Percentiles rank a stretch among this genome's conserved stretches.
phyloP scores from a whole-genome alignment of 1,140 invertebrate species.

The Heliconius nattereri region DNA sequence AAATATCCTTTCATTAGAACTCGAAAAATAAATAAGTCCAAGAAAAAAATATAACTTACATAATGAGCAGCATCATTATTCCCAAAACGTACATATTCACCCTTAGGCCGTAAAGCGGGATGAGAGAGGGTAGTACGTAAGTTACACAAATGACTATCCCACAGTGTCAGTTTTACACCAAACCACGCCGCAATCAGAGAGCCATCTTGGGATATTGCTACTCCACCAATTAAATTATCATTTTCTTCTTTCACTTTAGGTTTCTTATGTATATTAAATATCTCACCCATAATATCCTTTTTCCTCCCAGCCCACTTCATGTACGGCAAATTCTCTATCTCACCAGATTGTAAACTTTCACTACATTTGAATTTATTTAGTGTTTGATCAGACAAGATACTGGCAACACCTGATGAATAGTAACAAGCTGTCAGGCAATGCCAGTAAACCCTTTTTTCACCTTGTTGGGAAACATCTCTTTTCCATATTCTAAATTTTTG shows the following conservation, averaged over 20 bases:
- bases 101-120: constrained; percentile 69
- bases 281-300: constrained; percentile 58
- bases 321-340: constrained; percentile 51
- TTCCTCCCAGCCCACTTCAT: constrained; percentile 43
- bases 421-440: constrained; percentile 70
- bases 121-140: constrained; percentile 70
- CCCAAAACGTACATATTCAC: constrained; percentile 71
- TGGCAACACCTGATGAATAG: constrained; percentile 66
- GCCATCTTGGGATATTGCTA: constrained; percentile 75
- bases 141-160: constrained; percentile 71
- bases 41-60: constrained; percentile 57
- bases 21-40: not conserved
- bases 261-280: constrained; percentile 67
- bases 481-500: constrained; percentile 75
- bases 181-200: constrained; percentile 79
- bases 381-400: constrained; percentile 53
- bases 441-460: constrained; percentile 53
- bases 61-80: constrained; percentile 76
- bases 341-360: constrained; percentile 35
- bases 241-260: constrained; percentile 40
- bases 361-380: constrained; percentile 64
- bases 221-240: constrained; percentile 59
- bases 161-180: constrained; percentile 72
- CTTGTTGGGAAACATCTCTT: constrained; percentile 37
- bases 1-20: no score